These are phyloP conservation scores for Zaprionus kolodkinae DNA, from an alignment of 1,140 invertebrate genomes.

Conservation along the genomic window DNA sequence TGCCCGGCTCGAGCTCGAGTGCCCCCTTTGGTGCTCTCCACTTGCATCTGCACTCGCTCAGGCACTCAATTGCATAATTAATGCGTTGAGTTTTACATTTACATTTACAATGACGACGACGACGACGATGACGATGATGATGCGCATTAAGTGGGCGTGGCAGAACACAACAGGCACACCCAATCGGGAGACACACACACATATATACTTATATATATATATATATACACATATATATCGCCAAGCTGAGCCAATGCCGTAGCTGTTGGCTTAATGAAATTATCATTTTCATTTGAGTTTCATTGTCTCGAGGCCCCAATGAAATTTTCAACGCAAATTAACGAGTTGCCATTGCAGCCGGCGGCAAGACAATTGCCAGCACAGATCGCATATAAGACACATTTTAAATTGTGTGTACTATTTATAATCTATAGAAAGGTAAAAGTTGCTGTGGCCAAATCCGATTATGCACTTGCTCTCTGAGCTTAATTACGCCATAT, in stretches of 20 bases:
- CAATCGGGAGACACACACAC: no score
- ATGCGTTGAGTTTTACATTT: constrained; percentile 71
- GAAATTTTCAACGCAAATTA: constrained; percentile 50
- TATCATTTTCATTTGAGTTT: constrained; percentile 67
- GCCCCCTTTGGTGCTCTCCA: not conserved
- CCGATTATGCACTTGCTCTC: no score
- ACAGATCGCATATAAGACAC: not conserved
- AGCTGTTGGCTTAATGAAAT: constrained; percentile 68
- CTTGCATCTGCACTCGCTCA: not conserved
- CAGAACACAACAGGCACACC: constrained; percentile 14
- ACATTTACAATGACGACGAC: constrained; percentile 66
- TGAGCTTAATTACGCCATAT: not conserved
- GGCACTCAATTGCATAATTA: constrained; percentile 66
- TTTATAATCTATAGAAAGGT: not conserved
- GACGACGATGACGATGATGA: constrained; percentile 37
- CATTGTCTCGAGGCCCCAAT: constrained; percentile 51
- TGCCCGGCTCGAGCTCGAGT: constrained; percentile 11
- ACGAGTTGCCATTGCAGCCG: constrained; percentile 17
- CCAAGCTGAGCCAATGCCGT: constrained; percentile 14
- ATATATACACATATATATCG: no score
- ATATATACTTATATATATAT: no score
- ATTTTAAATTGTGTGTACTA: not conserved
- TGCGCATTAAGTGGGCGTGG: constrained; percentile 66
- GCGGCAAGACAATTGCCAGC: not conserved
- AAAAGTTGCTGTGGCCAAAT: not conserved